Evolutionary conservation across 1,140 invertebrate species (phyloP).

Genomic region (Trinorchestia longiramus): DNA sequence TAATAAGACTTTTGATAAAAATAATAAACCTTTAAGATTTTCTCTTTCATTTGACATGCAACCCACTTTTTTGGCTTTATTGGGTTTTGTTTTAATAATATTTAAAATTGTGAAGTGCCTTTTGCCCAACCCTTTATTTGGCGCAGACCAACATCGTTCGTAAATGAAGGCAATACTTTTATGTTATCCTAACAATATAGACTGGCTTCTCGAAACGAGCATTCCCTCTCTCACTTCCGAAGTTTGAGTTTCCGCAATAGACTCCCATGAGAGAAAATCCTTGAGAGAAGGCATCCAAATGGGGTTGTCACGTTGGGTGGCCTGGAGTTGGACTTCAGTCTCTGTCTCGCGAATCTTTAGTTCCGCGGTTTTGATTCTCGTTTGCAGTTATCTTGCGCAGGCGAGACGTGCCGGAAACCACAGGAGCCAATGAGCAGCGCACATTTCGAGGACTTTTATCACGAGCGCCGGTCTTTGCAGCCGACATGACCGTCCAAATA

Average conservation of each 20-base stretch:
- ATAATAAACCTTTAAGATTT: no score
- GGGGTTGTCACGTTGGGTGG: neutral
- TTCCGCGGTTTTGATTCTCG: neutral
- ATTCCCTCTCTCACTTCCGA: neutral
- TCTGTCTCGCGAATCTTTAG: neutral
- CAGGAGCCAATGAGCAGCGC: neutral
- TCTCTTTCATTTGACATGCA: no score
- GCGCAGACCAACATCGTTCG: neutral
- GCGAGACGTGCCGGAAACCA: neutral
- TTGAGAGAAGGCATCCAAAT: neutral
- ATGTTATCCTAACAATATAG: neutral
- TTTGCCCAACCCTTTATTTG: no score
- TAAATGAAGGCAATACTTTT: neutral
- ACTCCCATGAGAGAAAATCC: neutral
- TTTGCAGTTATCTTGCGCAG: neutral
- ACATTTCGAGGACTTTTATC: neutral
- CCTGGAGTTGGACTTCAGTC: neutral
- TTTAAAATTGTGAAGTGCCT: no score
- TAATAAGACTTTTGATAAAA: no score
- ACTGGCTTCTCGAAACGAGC: neutral
- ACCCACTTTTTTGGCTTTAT: no score
- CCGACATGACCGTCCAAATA: conserved; percentile 6
- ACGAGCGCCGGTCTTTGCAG: neutral
- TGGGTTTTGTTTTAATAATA: no score
- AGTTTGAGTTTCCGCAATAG: neutral